Conservation (phyloP, 2,888 invertebrate species). For the Sisyra nigra region DNA sequence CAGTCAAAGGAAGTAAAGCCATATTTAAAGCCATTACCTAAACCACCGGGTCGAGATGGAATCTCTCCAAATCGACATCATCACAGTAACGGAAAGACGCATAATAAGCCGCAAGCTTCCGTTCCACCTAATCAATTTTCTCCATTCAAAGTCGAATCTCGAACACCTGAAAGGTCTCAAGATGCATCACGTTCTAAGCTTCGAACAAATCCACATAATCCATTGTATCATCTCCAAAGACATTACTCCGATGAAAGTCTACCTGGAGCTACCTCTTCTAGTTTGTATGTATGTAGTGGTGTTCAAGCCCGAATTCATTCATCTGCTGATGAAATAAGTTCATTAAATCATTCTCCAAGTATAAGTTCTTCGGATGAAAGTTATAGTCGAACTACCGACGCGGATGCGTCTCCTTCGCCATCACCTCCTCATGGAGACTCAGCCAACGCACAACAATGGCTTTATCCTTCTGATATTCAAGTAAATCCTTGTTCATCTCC, state of each 20-base stretch:
- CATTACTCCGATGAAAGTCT: conserved; percentile 53
- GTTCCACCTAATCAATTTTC: conserved; percentile 18
- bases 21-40: conserved; percentile 40
- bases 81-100: conserved; percentile 13
- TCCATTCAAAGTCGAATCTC: conserved; percentile 15
- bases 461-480: conserved; percentile 46
- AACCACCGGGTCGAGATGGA: conserved; percentile 31
- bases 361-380: conserved; percentile 75
- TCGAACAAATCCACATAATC: conserved; percentile 17
- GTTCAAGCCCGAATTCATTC: conserved; percentile 48
- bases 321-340: conserved; percentile 70
- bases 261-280: conserved; percentile 31
- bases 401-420: conserved; percentile 38
- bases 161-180: conserved; percentile 20
- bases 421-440: conserved; percentile 21
- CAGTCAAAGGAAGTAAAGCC: conserved; percentile 21
- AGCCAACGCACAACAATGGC: conserved; percentile 35
- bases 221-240: conserved; percentile 35
- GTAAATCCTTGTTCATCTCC: conserved; percentile 28
- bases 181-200: conserved; percentile 21
- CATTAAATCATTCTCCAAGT: conserved; percentile 64
- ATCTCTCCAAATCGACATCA: conserved; percentile 22
- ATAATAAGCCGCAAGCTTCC: conserved; percentile 5
- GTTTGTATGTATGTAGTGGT: conserved; percentile 21
- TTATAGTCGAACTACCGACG: conserved; percentile 66